These are phyloP conservation scores for Molorchus minor DNA, from an alignment of 2,888 invertebrate species.

Conservation along the genomic window DNA sequence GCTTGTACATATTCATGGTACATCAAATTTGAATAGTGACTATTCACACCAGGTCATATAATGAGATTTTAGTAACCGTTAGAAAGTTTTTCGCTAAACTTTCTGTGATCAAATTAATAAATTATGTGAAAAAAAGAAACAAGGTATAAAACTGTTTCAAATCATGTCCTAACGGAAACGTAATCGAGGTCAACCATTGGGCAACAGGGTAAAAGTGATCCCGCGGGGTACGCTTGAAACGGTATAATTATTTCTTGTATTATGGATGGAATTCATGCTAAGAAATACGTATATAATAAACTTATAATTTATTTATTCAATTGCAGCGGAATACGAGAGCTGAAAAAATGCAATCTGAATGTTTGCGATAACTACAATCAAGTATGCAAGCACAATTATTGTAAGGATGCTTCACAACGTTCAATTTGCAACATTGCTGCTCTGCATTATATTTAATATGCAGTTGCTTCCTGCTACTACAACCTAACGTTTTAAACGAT, in stretches of 20 bases:
- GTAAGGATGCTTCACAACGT: conserved; percentile 24
- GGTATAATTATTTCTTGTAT: too few relatives aligned
- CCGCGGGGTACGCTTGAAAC: not conserved
- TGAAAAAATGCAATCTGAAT: conserved; percentile 26
- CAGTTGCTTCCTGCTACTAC: conserved; percentile 8
- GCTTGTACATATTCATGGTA: conserved; percentile 28
- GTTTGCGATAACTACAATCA: conserved; percentile 30
- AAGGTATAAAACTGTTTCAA: conserved; percentile 4
- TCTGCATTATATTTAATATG: conserved; percentile 12
- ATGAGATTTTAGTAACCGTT: conserved; percentile 18
- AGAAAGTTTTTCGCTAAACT: conserved; percentile 1
- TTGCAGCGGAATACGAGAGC: conserved; percentile 30
- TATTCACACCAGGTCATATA: conserved; percentile 11
- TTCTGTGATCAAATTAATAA: conserved; percentile 17
- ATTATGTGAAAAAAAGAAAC: conserved; percentile 5
- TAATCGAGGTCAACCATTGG: conserved; percentile 3
- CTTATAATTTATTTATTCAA: conserved; percentile 35
- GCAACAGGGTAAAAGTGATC: not conserved
- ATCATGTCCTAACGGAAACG: not conserved
- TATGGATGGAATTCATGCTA: conserved; percentile 28
- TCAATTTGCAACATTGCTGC: conserved; percentile 22
- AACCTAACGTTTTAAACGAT: not conserved
- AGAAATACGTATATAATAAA: conserved; percentile 29
- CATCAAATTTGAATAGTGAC: conserved; percentile 29
- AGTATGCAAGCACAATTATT: too few relatives aligned